Evolutionary conservation across 2,113 vertebrate genomes (phyloP).

Genomic region (Thomomys bottae): DNA sequence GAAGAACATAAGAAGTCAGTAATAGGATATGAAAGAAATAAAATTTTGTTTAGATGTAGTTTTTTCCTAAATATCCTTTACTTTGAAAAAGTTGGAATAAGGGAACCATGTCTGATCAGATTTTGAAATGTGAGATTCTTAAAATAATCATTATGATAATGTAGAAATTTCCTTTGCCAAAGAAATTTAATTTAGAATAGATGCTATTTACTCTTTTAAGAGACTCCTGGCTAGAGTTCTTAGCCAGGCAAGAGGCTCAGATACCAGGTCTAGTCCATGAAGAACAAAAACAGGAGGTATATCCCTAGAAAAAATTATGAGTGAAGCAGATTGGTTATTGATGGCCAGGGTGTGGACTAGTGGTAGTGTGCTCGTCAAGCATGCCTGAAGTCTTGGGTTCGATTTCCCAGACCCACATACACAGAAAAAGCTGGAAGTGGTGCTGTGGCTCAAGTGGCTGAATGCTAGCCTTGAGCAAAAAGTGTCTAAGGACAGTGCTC

Average conservation of each 20-base stretch:
- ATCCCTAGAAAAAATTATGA: neutral
- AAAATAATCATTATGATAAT: neutral
- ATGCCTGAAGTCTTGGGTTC: too few species aligned
- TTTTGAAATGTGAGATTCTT: slow-evolving; percentile 3
- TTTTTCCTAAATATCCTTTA: neutral
- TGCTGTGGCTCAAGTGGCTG: too few species aligned
- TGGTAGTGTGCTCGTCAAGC: too few species aligned
- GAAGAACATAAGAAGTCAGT: neutral
- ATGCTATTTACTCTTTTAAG: slow-evolving; percentile 3
- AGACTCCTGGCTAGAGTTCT: neutral
- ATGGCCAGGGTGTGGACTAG: too few species aligned
- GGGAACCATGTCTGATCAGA: neutral
- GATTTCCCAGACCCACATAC: too few species aligned
- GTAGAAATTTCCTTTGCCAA: slow-evolving; percentile 27
- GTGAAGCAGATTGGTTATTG: neutral
- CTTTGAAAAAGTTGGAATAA: neutral
- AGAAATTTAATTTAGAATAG: neutral
- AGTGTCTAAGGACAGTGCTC: too few species aligned
- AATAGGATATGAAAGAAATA: slow-evolving; percentile 7
- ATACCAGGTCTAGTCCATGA: neutral
- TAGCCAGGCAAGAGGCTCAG: neutral
- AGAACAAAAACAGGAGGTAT: neutral
- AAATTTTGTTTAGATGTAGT: slow-evolving; percentile 8
- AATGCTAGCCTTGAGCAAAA: too few species aligned
- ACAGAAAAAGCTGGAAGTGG: too few species aligned